Percentiles rank a stretch among this genome's conserved stretches.
Conservation (phyloP, 2,888 invertebrate species). For the Harpagoxenus sublaevis region DNA sequence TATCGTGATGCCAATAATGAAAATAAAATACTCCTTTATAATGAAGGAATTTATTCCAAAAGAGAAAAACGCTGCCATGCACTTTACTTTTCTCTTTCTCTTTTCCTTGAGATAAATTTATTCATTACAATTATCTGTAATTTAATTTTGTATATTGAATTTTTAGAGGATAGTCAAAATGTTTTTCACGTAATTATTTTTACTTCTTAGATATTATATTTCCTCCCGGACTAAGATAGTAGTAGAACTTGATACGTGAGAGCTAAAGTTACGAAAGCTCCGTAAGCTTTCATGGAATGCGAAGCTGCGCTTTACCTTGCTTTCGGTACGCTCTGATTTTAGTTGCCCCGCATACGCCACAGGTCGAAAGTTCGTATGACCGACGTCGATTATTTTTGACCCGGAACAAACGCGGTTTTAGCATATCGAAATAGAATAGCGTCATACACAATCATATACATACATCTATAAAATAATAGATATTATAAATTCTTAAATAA, state of each 20-base stretch:
- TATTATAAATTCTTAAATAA: neutral
- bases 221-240: neutral
- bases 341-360: constrained; percentile 81
- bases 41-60: constrained; percentile 26
- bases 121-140: neutral
- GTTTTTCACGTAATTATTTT: neutral
- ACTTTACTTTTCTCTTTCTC: neutral
- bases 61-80: neutral
- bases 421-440: constrained; percentile 75
- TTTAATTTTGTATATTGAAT: neutral
- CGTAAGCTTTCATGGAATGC: constrained; percentile 59
- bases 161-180: neutral
- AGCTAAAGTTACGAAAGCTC: constrained; percentile 36
- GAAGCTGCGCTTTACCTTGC: constrained; percentile 65
- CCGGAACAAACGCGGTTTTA: constrained; percentile 80
- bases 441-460: constrained; percentile 39
- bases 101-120: neutral
- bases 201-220: neutral
- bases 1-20: constrained; percentile 31
- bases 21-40: constrained; percentile 38
- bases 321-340: constrained; percentile 73
- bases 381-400: constrained; percentile 83
- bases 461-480: constrained; percentile 34
- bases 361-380: constrained; percentile 84
- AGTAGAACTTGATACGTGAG: neutral